These are phyloP conservation scores for Diprion similis DNA, from an alignment of 1,140 invertebrate species.

Conservation along the genomic window DNA sequence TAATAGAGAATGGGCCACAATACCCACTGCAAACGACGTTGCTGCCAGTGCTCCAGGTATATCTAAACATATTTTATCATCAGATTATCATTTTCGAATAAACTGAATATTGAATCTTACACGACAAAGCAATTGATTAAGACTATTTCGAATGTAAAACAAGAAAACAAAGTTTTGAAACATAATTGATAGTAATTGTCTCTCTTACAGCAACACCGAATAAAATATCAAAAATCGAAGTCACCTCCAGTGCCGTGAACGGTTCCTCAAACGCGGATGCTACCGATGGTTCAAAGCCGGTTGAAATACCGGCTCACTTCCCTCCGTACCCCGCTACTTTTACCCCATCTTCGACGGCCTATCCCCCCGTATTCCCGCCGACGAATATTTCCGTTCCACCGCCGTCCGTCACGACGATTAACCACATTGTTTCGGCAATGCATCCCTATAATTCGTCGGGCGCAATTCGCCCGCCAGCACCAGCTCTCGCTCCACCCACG, in stretches of 20 bases:
- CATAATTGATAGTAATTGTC: conserved; percentile 13
- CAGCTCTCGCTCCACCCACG: conserved; percentile 40
- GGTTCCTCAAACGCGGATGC: conserved; percentile 46
- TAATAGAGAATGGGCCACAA: conserved; percentile 42
- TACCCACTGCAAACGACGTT: conserved; percentile 47
- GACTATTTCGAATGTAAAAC: not conserved
- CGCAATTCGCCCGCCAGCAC: conserved; percentile 44
- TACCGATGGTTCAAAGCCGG: conserved; percentile 40
- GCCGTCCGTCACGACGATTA: conserved; percentile 52
- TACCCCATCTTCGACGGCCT: conserved; percentile 38
- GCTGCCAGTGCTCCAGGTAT: conserved; percentile 49
- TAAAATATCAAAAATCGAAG: conserved; percentile 48
- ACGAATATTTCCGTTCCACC: conserved; percentile 54
- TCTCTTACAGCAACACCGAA: conserved; percentile 41
- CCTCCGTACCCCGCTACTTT: conserved; percentile 47
- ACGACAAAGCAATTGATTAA: not conserved
- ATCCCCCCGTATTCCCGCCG: conserved; percentile 54
- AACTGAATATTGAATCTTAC: not conserved
- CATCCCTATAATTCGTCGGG: conserved; percentile 44
- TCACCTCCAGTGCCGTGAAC: conserved; percentile 41
- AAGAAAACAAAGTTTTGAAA: conserved; percentile 12
- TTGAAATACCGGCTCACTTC: conserved; percentile 49
- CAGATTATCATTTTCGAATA: conserved; percentile 3
- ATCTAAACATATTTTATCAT: too few relatives aligned
- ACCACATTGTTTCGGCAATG: conserved; percentile 54